A percentile compares a stretch with the other conserved stretches of the same genome.
Conservation (phyloP, 2,888 invertebrate genomes). For the Atherix ibis region DNA sequence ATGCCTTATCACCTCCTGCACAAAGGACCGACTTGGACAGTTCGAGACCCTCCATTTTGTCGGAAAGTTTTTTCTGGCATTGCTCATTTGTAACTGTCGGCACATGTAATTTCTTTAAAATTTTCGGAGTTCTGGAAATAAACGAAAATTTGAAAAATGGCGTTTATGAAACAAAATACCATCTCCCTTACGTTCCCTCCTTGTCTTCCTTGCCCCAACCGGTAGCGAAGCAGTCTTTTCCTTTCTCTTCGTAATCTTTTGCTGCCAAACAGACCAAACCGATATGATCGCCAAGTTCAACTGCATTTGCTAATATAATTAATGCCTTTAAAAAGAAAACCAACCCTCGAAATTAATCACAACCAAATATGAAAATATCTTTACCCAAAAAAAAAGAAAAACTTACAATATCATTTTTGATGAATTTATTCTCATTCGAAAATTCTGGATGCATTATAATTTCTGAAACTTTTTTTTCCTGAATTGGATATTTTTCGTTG, state of each 20-base stretch:
- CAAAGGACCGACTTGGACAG: slow-evolving; percentile 7
- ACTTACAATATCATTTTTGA: slow-evolving; percentile 41
- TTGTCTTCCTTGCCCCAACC: slow-evolving; percentile 27
- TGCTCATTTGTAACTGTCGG: slow-evolving; percentile 39
- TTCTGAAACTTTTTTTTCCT: slow-evolving; percentile 37
- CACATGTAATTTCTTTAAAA: slow-evolving; percentile 49
- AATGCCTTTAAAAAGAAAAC: slow-evolving; percentile 32
- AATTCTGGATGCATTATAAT: slow-evolving; percentile 30
- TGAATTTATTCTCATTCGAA: slow-evolving; percentile 36
- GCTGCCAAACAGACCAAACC: slow-evolving; percentile 47
- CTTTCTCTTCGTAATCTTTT: slow-evolving; percentile 34
- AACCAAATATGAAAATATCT: too few species aligned
- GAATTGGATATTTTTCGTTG: slow-evolving; percentile 43
- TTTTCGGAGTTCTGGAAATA: slow-evolving; percentile 1
- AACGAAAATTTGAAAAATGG: not conserved
- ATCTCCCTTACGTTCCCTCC: slow-evolving; percentile 42
- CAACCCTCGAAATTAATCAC: too few species aligned
- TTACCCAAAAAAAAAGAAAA: too few species aligned
- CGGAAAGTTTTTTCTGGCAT: slow-evolving; percentile 35
- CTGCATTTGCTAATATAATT: slow-evolving; percentile 37
- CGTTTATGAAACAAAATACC: not conserved
- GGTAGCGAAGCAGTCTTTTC: slow-evolving; percentile 35
- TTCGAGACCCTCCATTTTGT: slow-evolving; percentile 3
- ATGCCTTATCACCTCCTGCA: slow-evolving; percentile 9
- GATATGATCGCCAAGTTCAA: slow-evolving; percentile 42